These are phyloP conservation scores for Botrylloides violaceus DNA, from an alignment of 23 tunicate genomes.

Conservation along the genomic window DNA sequence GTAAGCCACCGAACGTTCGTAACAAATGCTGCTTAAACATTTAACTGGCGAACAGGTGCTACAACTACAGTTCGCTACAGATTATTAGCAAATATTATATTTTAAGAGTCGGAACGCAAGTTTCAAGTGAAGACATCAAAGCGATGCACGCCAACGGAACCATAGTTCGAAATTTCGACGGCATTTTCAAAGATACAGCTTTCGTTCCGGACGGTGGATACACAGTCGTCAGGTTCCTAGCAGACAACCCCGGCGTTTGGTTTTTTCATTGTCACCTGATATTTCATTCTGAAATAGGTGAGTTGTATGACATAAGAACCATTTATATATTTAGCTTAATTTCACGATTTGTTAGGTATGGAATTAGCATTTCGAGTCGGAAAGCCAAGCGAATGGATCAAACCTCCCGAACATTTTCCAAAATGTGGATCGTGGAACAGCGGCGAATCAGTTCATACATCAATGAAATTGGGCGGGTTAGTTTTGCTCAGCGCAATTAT, in stretches of 20 bases:
- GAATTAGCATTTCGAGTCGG: conserved; percentile 63
- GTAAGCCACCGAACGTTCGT: too few species aligned
- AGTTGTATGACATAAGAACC: neutral
- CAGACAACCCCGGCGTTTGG: conserved; percentile 95
- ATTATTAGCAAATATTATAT: neutral
- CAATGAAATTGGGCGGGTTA: too few species aligned
- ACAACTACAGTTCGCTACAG: too few species aligned
- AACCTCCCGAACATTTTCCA: conserved; percentile 51
- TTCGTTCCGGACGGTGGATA: conserved; percentile 95
- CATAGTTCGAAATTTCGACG: conserved; percentile 37
- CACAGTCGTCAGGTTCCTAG: conserved; percentile 55
- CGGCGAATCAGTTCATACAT: too few species aligned
- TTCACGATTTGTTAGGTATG: conserved; percentile 45
- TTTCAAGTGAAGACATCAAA: conserved; percentile 37
- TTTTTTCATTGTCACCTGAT: conserved; percentile 88
- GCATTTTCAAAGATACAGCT: conserved; percentile 75
- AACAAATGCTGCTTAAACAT: too few species aligned
- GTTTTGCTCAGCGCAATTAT: too few species aligned
- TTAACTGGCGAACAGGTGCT: too few species aligned
- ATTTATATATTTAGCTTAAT: neutral
- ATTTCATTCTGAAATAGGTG: conserved; percentile 83
- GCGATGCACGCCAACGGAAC: conserved; percentile 39
- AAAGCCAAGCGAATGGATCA: conserved; percentile 11
- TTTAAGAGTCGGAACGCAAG: conserved; percentile 28
- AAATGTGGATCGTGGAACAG: conserved; percentile 73